A percentile compares a stretch with the other conserved stretches of the same genome.
These are phyloP conservation scores for Heliothis subflexa DNA, from an alignment of 1,140 invertebrate species.

Conservation along the genomic window DNA sequence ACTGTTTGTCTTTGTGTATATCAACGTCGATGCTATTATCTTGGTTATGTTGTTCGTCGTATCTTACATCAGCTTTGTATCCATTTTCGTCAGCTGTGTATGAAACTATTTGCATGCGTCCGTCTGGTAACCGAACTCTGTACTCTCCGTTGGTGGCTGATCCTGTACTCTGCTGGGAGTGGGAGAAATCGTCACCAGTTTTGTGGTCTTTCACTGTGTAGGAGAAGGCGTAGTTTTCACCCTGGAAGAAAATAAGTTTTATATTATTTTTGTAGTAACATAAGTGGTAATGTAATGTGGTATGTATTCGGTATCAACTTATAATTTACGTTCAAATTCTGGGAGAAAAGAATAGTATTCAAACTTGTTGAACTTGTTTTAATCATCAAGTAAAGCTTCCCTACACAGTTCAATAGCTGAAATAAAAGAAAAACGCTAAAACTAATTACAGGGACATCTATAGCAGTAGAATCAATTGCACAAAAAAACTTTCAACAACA, in stretches of 20 bases:
- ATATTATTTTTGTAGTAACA: neutral
- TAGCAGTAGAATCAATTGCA: too few species aligned
- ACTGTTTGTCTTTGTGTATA: neutral
- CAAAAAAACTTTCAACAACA: too few species aligned
- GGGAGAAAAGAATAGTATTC: too few species aligned
- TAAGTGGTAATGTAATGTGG: neutral
- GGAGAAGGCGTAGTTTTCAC: slow-evolving; percentile 87
- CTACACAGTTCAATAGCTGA: too few species aligned
- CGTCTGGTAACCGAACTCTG: slow-evolving; percentile 91
- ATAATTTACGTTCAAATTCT: too few species aligned
- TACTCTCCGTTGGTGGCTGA: slow-evolving; percentile 89
- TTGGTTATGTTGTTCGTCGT: slow-evolving; percentile 66
- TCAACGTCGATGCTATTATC: slow-evolving; percentile 41
- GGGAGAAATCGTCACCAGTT: slow-evolving; percentile 87
- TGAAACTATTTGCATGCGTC: slow-evolving; percentile 89
- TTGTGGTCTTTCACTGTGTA: slow-evolving; percentile 85
- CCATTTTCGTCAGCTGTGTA: slow-evolving; percentile 87
- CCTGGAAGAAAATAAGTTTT: slow-evolving; percentile 61
- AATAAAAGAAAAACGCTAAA: too few species aligned
- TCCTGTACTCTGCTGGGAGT: slow-evolving; percentile 85
- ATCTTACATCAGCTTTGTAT: slow-evolving; percentile 87
- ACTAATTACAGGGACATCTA: too few species aligned
- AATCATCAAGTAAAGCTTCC: too few species aligned
- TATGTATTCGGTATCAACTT: too few species aligned
- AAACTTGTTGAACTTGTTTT: too few species aligned